Conservation (phyloP, 1,140 invertebrate species). For the Drosophila sturtevanti region DNA sequence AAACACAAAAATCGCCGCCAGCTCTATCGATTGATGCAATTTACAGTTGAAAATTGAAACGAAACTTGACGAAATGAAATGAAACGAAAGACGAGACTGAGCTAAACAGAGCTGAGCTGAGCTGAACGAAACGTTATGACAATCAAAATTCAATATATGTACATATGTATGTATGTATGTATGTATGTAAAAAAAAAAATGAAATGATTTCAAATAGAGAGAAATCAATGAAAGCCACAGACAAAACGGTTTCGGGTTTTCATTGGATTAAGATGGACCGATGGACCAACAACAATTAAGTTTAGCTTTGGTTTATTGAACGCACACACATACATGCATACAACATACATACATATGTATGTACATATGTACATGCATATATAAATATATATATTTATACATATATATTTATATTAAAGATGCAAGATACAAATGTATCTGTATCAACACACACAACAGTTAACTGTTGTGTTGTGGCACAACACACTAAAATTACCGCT, state of each 20-base stretch:
- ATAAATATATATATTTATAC: conserved; percentile 13
- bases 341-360: conserved; percentile 50
- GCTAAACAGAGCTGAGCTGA: not conserved
- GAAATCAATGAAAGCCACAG: conserved; percentile 76
- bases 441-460: conserved; percentile 57
- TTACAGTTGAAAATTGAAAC: conserved; percentile 42
- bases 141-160: conserved; percentile 72
- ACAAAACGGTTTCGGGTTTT: conserved; percentile 69
- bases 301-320: conserved; percentile 65
- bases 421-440: conserved; percentile 42
- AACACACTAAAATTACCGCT: conserved; percentile 62
- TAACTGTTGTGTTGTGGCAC: conserved; percentile 61
- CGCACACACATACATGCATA: conserved; percentile 46
- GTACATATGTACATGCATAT: conserved; percentile 37
- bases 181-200: conserved; percentile 54
- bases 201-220: conserved; percentile 75
- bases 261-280: conserved; percentile 18
- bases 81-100: not conserved
- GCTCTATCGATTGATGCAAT: conserved; percentile 29
- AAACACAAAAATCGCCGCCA: too few species aligned
- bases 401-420: conserved; percentile 7
- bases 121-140: conserved; percentile 13
- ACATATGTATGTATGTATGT: conserved; percentile 20
- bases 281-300: conserved; percentile 47
- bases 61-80: not conserved